Evolutionary conservation across 2,113 vertebrate species (phyloP), one percentile per base, ranked within the genome.

Genomic region (Pelmatolapia mariae): DNA sequence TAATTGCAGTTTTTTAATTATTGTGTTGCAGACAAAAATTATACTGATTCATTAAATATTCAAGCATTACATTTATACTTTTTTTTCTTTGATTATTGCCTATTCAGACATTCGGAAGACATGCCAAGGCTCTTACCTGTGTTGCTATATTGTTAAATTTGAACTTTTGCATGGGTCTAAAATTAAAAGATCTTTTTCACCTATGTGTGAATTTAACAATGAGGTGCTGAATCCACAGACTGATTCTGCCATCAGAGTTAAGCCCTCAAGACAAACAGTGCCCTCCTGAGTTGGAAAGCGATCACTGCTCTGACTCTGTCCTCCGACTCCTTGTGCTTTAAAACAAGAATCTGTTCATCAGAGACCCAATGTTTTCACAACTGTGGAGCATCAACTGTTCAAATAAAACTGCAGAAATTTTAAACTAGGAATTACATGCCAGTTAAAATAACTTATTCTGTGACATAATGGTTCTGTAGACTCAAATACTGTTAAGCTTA

Each of bases 221-320:
- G 5, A 38, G 15, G 18, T 76, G 12, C 16, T 78, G 26, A 24
- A 26, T 57, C 57, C 31, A 43, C n/a, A 6, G 26, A 78, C 24
- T 78, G 15, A 50, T 78, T 45, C 50, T 50, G 5, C 13, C 18
- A 19, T n/a, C 56, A 40, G 29, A 24, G 26, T 11, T 78, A 31
- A 78, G 10, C 16, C n/a, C 16, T 24, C 11, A 45, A 87, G 83
- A 71, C 63, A 93, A 91, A 90, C 89, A 91, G 92, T 52, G 87
- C 91, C 91, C 93, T 50, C 93, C 76, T 82, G 66, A 91, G 94
- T 82, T 86, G 10, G 29, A 91, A 31, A 71, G 15, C 5, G 5
- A 33, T 45, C 57, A 83, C 61, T 91, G 85, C 68, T 63, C 66
- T 79, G 6, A 52, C 26, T 73, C 40, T 22, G 36, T 45, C 19